Base-by-base conservation (phyloP, 2,888 invertebrate genomes). In the Athalia circularis region DNA sequence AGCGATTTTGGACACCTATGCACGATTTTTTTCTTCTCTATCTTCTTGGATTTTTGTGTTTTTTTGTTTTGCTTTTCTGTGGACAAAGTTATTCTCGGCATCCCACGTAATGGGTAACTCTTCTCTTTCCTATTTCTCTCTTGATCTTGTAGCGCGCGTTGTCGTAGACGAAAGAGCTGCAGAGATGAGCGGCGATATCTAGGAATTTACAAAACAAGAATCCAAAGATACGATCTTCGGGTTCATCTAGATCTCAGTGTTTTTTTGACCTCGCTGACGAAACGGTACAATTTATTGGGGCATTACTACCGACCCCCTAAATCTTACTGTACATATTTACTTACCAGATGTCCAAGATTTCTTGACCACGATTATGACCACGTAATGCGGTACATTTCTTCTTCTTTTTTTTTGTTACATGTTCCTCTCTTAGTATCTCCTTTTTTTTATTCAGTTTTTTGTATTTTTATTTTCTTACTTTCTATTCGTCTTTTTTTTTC, bases 131-230 rank as follows among this genome's bases (percentile, higher is more conserved):
- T n/a, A 52, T n/a, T 62, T 15, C 62, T 50, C 50, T 50, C 48
- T 47, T 7, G 47, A 13, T 50, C 62, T 3, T 15, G 50, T 15
- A 13, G 29, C 29, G 29, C 29, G 29, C 29, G 29, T 29, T 29
- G 29, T 29, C 29, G 29, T 29, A 29, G 29, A 29, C 29, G 29
- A 29, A 29, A 29, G 29, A 29, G 29, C 29, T 29, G 29, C 29
- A 29, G 77, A 75, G 77, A 81, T 65, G 80, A 80, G 80, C 77
- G 76, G 77, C 74, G 59, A 79, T 80, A 82, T 84, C 84, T 84
- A 84, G 83, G 84, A 84, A 84, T 84, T 83, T 80, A 77, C 80
- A 77, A 70, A 77, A 67, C 81, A 84, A 83, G 83, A 84, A 82
- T 79, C 80, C 79, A 78, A 80, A 77, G 79, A 80, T 80, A 83